These are phyloP conservation scores for Petrocephalus sullivani DNA, from an alignment of 2,797 vertebrate genomes.

Conservation along the genomic window DNA sequence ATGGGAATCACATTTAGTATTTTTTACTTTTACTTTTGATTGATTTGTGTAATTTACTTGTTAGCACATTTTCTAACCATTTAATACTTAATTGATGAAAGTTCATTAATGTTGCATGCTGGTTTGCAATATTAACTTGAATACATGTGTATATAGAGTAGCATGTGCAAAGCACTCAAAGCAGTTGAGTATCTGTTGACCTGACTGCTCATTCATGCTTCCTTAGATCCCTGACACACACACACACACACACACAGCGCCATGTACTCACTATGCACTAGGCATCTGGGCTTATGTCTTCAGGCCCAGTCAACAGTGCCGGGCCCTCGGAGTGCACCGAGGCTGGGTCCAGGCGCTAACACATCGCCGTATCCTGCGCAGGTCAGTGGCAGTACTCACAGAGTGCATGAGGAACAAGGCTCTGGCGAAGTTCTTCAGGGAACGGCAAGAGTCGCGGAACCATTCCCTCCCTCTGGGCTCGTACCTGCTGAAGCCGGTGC, in stretches of 20 bases:
- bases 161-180: background rate
- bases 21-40: background rate
- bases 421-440: slow-evolving; percentile 90
- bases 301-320: background rate
- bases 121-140: background rate
- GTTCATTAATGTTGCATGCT: background rate
- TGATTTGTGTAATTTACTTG: background rate
- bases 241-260: background rate
- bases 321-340: background rate
- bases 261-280: background rate
- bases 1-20: background rate
- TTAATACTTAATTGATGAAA: background rate
- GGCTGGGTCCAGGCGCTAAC: background rate
- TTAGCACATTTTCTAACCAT: background rate
- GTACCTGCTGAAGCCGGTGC: slow-evolving; percentile 96
- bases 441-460: slow-evolving; percentile 84
- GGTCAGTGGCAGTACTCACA: slow-evolving; percentile 89
- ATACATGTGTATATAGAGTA: background rate
- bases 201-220: background rate
- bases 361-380: slow-evolving; percentile 43
- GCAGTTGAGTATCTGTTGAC: background rate
- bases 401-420: slow-evolving; percentile 96
- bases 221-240: background rate
- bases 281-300: background rate
- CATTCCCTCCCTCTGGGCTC: slow-evolving; percentile 93